Conservation (phyloP, 2,113 vertebrate species). For the Spea multiplicata region DNA sequence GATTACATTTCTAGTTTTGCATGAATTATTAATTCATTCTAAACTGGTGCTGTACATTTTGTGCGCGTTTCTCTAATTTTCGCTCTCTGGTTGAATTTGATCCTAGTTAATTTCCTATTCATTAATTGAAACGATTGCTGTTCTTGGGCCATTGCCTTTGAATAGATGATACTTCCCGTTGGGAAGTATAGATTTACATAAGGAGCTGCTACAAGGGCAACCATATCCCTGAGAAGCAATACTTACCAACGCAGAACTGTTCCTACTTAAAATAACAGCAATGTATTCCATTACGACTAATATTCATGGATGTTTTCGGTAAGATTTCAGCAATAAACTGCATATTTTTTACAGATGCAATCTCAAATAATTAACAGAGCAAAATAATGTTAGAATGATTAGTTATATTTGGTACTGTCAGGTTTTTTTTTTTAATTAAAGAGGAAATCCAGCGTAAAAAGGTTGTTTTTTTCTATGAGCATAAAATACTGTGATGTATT, state of each 20-base stretch:
- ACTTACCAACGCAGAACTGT: conserved; percentile 21
- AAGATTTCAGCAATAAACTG: no score
- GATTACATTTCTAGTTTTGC: conserved; percentile 13
- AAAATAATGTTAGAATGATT: no score
- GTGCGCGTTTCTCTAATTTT: conserved; percentile 39
- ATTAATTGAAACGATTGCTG: conserved; percentile 40
- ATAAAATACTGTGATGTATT: no score
- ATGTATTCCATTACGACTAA: not conserved
- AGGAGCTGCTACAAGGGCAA: conserved; percentile 37
- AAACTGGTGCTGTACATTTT: conserved; percentile 16
- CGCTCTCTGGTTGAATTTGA: conserved; percentile 35
- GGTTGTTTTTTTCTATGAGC: no score
- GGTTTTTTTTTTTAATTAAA: no score
- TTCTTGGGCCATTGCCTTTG: conserved; percentile 33
- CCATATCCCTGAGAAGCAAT: conserved; percentile 26
- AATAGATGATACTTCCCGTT: conserved; percentile 2
- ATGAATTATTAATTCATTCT: conserved; percentile 38
- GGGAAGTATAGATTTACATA: conserved; percentile 43
- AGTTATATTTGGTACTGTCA: no score
- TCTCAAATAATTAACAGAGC: no score
- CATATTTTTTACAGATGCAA: no score
- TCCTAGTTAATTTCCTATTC: conserved; percentile 40
- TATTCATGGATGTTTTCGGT: no score
- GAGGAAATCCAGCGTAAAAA: no score
- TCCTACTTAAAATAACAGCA: conserved; percentile 16